Evolutionary conservation across 2,113 vertebrate species (phyloP), one percentile per base, ranked within the genome.

Genomic region (Entelurus aequoreus): DNA sequence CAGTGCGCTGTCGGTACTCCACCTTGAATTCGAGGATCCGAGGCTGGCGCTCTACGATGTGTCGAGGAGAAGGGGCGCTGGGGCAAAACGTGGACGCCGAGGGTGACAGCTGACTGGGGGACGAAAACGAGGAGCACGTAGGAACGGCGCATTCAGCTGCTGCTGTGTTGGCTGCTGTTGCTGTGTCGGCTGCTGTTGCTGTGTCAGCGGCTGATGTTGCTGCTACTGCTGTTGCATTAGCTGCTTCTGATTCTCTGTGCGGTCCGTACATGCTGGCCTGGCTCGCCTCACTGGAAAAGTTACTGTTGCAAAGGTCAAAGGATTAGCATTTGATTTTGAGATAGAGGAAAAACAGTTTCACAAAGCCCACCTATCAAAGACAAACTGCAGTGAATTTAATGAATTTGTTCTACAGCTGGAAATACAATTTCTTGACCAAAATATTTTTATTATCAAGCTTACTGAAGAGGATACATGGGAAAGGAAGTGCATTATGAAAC

Each of bases 21-120:
- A 99, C 94, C 66, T 87, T 93, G 88, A 99, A 98, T 88, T 96
- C 93, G 54, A 99, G 89, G 95, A 98, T 95, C 38, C 97, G 92
- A 28, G 95, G 91, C 14, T 97, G 96, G 15, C 94, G 92, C 88
- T 99, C 97, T 79, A 98, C 90, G 70, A 98, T 94, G 82, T 94
- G 95, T 87, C 95, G 92, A 42, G 93, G 91, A 75, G 94, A 89
- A 64, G 93, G 81, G 82, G 91, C 85, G 84, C 93, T 85, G 0
- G 95, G 93, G 83, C 92, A 96, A 88, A 95, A 96, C 0, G 93
- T 94, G 54, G 94, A 95, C 67, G 93, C 78, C 0, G 94, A 87
- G 60, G 94, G 74, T 0, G 70, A 91, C 71, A 73, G 92, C 68
- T 84, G 92, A 79, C 92, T 88, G 54, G 94, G 78, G 66, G 93